Evolutionary conservation across 2,113 vertebrate genomes (phyloP), one percentile per base, ranked within the genome.

Genomic region (Smithornis capensis): DNA sequence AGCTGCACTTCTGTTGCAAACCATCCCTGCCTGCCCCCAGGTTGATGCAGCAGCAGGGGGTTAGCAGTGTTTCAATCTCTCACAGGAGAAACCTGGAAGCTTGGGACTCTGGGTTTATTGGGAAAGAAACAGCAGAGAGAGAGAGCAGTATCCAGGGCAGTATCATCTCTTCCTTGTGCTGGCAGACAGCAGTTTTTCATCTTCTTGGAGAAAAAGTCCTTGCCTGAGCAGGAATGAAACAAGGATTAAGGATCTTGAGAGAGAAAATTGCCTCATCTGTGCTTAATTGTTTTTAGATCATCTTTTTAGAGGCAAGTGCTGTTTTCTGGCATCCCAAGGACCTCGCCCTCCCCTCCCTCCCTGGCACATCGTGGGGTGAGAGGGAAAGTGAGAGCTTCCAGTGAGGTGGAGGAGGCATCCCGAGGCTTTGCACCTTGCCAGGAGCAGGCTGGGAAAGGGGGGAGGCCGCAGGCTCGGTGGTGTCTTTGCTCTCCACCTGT

Each of bases 201-300:
- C 81, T 83, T 95, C 45, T 83, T 90, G 67, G 47, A 94, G 79
- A 31, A 96, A 75, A 35, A 67, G 29, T 37, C 76, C 25, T 57
- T 35, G 35, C 55, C 17, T 7, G 65, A 91, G 88, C 65, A 59
- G 69, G 45, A 77, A 15, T 2, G 1, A 49, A 75, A 56, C 38
- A 16, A 53, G 73, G 69, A 95, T 95, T 87, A 95, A 83, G 38
- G 91, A 81, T 88, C 87, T 89, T 57, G 74, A 93, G 79, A 91
- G 47, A 60, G 40, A 57, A 94, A 94, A 93, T 96, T 62, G 90
- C 60, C 80, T 97, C 76, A 64, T 92, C 47, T 91, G 33, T 12
- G 68, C 45, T 69, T 95, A 90, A 90, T 90, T 96, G 85, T 82
- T 95, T 94, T 90, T 81, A n/a, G 42, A 53, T 90, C 90, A n/a